A percentile compares a stretch with the other conserved stretches of the same genome.
These are phyloP conservation scores for Andrena minutula DNA, from an alignment of 2,888 invertebrate species.

Conservation along the genomic window DNA sequence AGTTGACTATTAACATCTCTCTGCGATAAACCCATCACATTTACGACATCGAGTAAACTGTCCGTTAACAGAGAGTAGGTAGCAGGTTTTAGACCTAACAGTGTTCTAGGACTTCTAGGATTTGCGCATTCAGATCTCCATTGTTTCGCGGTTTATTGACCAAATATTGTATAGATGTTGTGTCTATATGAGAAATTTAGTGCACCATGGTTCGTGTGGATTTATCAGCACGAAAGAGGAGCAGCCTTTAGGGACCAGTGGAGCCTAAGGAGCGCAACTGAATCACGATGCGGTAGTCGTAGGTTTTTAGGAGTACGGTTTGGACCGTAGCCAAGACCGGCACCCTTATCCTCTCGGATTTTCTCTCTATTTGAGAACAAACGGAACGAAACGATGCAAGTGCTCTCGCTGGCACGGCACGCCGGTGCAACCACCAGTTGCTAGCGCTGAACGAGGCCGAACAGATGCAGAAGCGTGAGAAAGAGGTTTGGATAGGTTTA, in stretches of 20 bases:
- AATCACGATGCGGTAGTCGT: conserved; percentile 42
- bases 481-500: conserved; percentile 66
- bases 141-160: neutral
- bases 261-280: conserved; percentile 28
- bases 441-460: conserved; percentile 75
- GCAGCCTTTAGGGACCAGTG: conserved; percentile 32
- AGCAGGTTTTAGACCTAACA: no score
- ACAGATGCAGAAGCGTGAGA: conserved; percentile 58
- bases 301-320: conserved; percentile 67
- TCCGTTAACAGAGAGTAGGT: neutral
- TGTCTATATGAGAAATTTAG: no score
- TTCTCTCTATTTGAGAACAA: conserved; percentile 84
- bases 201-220: neutral
- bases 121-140: neutral
- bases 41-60: no score
- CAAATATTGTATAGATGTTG: no score
- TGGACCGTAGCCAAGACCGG: conserved; percentile 82
- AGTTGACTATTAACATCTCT: no score
- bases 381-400: conserved; percentile 82
- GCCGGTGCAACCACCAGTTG: conserved; percentile 86
- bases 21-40: no score
- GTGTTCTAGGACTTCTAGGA: no score
- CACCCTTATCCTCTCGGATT: conserved; percentile 80
- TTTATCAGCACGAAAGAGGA: neutral
- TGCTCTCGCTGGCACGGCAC: conserved; percentile 79